A percentile compares a stretch with the other conserved stretches of the same genome.
phyloP scores from a whole-genome alignment of 2,113 vertebrate genomes.

The Brachirus orientalis region DNA sequence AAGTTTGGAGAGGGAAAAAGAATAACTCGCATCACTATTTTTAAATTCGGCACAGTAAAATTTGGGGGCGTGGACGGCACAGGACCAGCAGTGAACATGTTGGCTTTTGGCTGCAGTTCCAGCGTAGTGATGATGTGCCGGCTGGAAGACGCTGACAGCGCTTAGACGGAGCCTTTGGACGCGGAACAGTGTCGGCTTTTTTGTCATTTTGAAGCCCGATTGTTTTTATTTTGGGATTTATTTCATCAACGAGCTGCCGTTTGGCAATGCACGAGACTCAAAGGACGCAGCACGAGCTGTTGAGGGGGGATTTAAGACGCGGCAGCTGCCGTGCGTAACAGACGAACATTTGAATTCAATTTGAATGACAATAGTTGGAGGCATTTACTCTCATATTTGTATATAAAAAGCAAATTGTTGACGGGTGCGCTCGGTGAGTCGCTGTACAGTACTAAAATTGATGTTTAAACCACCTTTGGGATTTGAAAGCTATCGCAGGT shows the following conservation, averaged over 20 bases:
- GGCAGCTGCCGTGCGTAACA: slow-evolving; percentile 44
- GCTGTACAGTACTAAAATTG: background rate
- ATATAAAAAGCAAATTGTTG: background rate
- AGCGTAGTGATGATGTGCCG: slow-evolving; percentile 60
- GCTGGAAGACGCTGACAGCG: slow-evolving; percentile 43
- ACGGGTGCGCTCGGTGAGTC: slow-evolving; percentile 16
- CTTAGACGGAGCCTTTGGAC: slow-evolving; percentile 34
- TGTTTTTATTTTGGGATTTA: slow-evolving; percentile 21
- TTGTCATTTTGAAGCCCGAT: slow-evolving; percentile 12
- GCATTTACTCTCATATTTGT: slow-evolving; percentile 14
- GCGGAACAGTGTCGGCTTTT: slow-evolving; percentile 23
- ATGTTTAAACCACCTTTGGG: slow-evolving; percentile 16
- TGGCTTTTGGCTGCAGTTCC: slow-evolving; percentile 61
- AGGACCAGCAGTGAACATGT: slow-evolving; percentile 62
- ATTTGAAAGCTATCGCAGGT: slow-evolving; percentile 32
- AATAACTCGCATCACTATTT: slow-evolving; percentile 64
- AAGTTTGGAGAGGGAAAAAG: slow-evolving; percentile 47
- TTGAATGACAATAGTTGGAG: slow-evolving; percentile 49
- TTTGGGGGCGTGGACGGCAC: slow-evolving; percentile 73
- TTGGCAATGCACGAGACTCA: slow-evolving; percentile 8
- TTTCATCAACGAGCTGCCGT: background rate
- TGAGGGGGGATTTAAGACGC: slow-evolving; percentile 20
- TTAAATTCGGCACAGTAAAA: slow-evolving; percentile 59
- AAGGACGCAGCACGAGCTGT: slow-evolving; percentile 6
- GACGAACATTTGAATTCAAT: slow-evolving; percentile 16